Evolutionary conservation across 30 jellyfish, hydroid and myxozoan genomes (phyloP).

Genomic region (Chrysaora quinquecirrha): DNA sequence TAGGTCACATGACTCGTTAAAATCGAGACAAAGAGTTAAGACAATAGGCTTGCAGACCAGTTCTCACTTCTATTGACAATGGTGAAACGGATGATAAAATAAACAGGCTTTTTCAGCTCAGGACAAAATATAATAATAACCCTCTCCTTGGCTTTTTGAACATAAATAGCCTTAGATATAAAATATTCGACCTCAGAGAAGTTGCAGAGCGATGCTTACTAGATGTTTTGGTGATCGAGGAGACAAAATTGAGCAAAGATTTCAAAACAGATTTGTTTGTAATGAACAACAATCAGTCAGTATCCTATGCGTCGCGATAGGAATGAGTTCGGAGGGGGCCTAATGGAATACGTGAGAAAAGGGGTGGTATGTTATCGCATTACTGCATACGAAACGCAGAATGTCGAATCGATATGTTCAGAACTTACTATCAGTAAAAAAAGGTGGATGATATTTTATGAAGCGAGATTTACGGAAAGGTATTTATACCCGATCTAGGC

Average conservation of each 20-base stretch:
- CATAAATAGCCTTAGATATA: slow-evolving; percentile 29
- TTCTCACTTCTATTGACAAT: too few species aligned
- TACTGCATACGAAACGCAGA: slow-evolving; percentile 18
- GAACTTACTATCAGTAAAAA: neutral
- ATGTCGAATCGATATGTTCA: neutral
- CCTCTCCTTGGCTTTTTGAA: slow-evolving; percentile 8
- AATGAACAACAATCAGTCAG: neutral
- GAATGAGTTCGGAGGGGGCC: slow-evolving; percentile 13
- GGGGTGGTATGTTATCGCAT: slow-evolving; percentile 38
- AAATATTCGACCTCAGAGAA: slow-evolving; percentile 12
- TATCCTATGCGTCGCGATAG: neutral
- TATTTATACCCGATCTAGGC: slow-evolving; percentile 52
- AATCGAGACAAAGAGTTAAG: too few species aligned
- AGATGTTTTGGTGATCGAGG: slow-evolving; percentile 17
- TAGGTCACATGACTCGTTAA: too few species aligned
- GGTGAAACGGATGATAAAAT: too few species aligned
- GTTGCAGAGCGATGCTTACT: slow-evolving; percentile 13
- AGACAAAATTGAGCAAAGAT: slow-evolving; percentile 18
- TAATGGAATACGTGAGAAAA: slow-evolving; percentile 23
- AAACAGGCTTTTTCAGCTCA: neutral
- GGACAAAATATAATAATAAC: neutral
- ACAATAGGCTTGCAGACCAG: too few species aligned
- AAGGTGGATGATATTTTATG: slow-evolving; percentile 25
- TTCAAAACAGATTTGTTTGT: slow-evolving; percentile 9
- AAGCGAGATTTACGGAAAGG: slow-evolving; percentile 33